phyloP scores from a whole-genome alignment of 2,113 vertebrate species.

The Lutjanus erythropterus region DNA sequence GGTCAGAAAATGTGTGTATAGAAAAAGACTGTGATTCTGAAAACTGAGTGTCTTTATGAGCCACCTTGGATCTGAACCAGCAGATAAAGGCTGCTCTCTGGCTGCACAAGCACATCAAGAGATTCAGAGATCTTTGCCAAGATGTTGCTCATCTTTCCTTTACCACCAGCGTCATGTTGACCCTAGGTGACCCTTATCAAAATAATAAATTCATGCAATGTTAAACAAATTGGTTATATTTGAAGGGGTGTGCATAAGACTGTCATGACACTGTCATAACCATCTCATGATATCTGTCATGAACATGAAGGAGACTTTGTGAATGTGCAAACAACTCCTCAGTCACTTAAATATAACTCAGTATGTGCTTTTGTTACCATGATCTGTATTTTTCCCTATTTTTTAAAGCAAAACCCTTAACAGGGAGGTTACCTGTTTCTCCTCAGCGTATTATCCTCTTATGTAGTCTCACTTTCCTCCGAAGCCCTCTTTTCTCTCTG shows the following conservation, averaged over 20 bases:
- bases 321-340: background rate
- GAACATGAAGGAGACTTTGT: too few species aligned
- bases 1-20: background rate
- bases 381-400: conserved; percentile 26
- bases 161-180: background rate
- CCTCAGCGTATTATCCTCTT: background rate
- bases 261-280: too few species aligned
- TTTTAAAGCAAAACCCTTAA: conserved; percentile 29
- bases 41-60: background rate
- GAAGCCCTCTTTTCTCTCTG: background rate
- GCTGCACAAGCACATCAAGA: conserved; percentile 29
- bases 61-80: conserved; percentile 11
- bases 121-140: conserved; percentile 21
- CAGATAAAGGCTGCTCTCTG: conserved; percentile 23
- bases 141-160: conserved; percentile 9
- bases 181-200: background rate
- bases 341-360: background rate
- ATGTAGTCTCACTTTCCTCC: background rate
- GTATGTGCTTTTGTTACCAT: conserved; percentile 2
- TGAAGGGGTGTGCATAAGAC: too few species aligned
- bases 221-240: background rate
- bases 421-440: background rate
- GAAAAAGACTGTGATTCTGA: background rate
- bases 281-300: too few species aligned
- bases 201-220: background rate